Percentiles rank a stretch among this genome's conserved stretches.
These are phyloP conservation scores for Eurypyga helias DNA, from an alignment of 2,113 vertebrate species.

Conservation along the genomic window DNA sequence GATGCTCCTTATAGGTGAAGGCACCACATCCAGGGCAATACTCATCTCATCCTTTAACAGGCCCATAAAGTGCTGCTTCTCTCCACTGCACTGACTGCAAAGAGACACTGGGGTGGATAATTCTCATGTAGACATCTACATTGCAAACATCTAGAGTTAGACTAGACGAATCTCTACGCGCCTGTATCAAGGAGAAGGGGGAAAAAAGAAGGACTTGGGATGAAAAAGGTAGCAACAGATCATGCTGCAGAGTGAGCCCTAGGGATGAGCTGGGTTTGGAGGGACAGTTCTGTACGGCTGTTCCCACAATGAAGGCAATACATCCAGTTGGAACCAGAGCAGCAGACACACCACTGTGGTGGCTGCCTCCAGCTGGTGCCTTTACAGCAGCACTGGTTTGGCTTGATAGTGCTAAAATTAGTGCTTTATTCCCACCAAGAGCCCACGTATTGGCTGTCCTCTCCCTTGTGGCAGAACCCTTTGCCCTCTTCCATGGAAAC, in stretches of 20 bases:
- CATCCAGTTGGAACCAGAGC: not conserved
- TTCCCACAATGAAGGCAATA: not conserved
- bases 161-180: not conserved
- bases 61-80: not conserved
- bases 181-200: not conserved
- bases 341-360: not conserved
- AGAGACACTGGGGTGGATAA: not conserved
- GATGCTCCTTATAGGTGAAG: not conserved
- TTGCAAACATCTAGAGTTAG: not conserved
- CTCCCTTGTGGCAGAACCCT: not conserved
- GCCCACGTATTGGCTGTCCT: not conserved
- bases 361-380: not conserved
- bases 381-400: not conserved
- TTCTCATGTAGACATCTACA: not conserved
- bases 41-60: not conserved
- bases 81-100: not conserved
- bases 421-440: not conserved
- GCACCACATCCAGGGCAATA: not conserved
- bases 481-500: not conserved
- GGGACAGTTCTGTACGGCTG: not conserved
- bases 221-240: not conserved
- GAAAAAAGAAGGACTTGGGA: not conserved
- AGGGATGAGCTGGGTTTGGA: not conserved
- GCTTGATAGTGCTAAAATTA: conserved; percentile 42
- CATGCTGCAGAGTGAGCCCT: not conserved